Evolutionary conservation across 2,797 vertebrate genomes (phyloP).

Genomic region (Oreochromis mossambicus): DNA sequence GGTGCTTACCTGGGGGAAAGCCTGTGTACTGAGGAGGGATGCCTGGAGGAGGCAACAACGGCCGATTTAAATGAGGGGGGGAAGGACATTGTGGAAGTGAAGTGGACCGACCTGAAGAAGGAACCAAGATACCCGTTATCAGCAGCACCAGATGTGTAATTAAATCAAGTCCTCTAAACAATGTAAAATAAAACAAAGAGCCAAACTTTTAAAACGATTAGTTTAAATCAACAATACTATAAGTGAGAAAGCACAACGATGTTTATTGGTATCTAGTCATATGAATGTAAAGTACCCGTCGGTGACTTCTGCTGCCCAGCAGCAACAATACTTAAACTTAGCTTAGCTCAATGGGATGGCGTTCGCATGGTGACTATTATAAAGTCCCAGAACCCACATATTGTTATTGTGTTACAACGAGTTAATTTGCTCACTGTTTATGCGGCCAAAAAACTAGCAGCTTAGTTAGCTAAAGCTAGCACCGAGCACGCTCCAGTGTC

Average conservation of each 20-base stretch:
- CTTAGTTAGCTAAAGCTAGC: constrained; percentile 23
- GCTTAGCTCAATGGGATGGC: background rate
- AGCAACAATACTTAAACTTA: background rate
- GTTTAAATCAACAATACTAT: background rate
- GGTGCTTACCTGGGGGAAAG: constrained; percentile 86
- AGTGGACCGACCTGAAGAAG: constrained; percentile 29
- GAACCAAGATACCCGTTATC: background rate
- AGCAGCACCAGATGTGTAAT: accelerated
- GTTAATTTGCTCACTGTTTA: background rate
- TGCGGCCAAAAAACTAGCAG: background rate
- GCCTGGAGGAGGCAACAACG: constrained; percentile 94
- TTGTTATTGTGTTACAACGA: too few species aligned
- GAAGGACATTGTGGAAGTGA: constrained; percentile 86
- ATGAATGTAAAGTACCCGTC: background rate
- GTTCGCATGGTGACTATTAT: background rate
- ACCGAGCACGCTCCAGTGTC: constrained; percentile 32
- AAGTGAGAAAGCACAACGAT: background rate
- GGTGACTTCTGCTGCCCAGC: background rate
- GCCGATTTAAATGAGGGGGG: constrained; percentile 96
- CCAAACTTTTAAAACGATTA: background rate
- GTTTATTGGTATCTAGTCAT: background rate
- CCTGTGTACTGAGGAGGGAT: constrained; percentile 96
- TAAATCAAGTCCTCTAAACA: background rate
- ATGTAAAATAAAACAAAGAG: background rate
- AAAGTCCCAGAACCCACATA: accelerated